A percentile compares a stretch with the other conserved stretches of the same genome.
These are phyloP conservation scores for Corythornis madagascariensis DNA, from an alignment of 2,113 vertebrate genomes.

Conservation along the genomic window DNA sequence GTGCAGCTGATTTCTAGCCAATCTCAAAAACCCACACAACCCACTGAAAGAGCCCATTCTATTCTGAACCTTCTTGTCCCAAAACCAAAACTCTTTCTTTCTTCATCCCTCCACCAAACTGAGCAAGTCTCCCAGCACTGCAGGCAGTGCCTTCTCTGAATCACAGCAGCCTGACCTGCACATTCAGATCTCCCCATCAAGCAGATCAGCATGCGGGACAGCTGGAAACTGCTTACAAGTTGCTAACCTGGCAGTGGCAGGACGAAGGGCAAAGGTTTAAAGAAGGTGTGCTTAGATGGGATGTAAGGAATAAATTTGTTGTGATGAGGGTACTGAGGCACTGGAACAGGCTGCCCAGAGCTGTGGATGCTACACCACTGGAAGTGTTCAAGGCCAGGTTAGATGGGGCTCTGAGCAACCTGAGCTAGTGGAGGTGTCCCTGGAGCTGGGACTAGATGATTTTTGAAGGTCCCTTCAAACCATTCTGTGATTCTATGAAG, in stretches of 20 bases:
- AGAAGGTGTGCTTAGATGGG: background rate
- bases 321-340: too few species aligned
- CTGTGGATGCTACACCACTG: background rate
- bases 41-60: background rate
- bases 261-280: background rate
- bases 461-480: background rate
- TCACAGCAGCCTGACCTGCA: background rate
- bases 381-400: background rate
- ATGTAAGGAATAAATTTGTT: too few species aligned
- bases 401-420: background rate
- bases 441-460: background rate
- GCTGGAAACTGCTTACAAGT: background rate
- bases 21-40: background rate
- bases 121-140: background rate
- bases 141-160: background rate
- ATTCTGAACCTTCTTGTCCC: background rate
- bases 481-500: background rate
- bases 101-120: background rate
- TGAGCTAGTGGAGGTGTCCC: background rate
- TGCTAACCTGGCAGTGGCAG: background rate
- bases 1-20: background rate
- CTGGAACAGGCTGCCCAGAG: background rate
- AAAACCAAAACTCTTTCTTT: background rate
- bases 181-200: background rate
- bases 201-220: background rate